Percentiles rank a stretch among this genome's conserved stretches.
phyloP scores from a whole-genome alignment of 2,888 invertebrate genomes.

The Platerodrilus igneus region DNA sequence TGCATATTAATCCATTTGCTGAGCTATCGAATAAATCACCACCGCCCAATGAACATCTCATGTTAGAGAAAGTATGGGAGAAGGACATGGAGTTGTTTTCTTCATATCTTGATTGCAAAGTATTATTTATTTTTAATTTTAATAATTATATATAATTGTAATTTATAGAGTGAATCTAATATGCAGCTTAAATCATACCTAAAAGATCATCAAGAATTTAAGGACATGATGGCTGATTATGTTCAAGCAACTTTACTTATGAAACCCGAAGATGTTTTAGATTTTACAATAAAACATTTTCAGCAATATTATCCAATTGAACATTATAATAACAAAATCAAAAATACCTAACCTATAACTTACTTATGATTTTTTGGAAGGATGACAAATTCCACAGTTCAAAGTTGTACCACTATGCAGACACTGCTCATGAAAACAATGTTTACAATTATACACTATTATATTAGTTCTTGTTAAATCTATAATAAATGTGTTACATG shows the following conservation, averaged over 20 bases:
- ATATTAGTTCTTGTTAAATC: constrained; percentile 68
- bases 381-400: constrained; percentile 45
- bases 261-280: constrained; percentile 54
- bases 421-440: constrained; percentile 84
- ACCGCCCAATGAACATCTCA: constrained; percentile 44
- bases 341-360: constrained; percentile 32
- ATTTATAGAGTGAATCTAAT: constrained; percentile 47
- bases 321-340: constrained; percentile 42
- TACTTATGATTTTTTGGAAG: constrained; percentile 33
- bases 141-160: constrained; percentile 10
- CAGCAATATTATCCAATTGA: constrained; percentile 39
- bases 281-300: constrained; percentile 57
- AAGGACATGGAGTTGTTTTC: constrained; percentile 59
- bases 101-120: constrained; percentile 60
- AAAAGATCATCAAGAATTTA: constrained; percentile 55
- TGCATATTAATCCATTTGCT: constrained; percentile 57
- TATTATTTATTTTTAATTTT: constrained; percentile 39
- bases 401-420: constrained; percentile 53
- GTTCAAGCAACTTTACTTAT: constrained; percentile 55
- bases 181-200: constrained; percentile 56
- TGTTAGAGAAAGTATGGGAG: constrained; percentile 53
- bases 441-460: constrained; percentile 82
- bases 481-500: constrained; percentile 36
- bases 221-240: constrained; percentile 57
- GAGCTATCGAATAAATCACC: constrained; percentile 33